Base-by-base conservation (phyloP, 2,888 invertebrate genomes). In the Scaptodrosophila latifasciaeformis region DNA sequence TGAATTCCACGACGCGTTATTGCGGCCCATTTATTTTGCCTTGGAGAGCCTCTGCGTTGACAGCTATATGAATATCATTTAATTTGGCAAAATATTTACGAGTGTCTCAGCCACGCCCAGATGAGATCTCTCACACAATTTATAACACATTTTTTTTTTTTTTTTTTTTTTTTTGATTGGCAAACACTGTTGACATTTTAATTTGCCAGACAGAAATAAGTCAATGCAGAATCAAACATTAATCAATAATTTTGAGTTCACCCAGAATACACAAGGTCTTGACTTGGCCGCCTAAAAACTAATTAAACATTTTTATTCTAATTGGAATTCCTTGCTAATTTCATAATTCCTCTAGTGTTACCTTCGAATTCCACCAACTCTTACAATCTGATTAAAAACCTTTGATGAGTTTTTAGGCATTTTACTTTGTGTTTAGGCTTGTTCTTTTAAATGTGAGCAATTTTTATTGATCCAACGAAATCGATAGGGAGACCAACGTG, bases 21-120 rank as follows among this genome's bases (percentile, higher is more conserved):
- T 29, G 44, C 15, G 43, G 35, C 59, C 49, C 53, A 70, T 51
- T 66, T 63, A 49, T 63, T 50, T 63, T 43, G 43, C 7, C 35
- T 1, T 12, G 35, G 24, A 27, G 24, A 17, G 24, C n/a, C 29
- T 24, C 29, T 3, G 18, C 54, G 76, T 62, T 60, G 75, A 75
- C 75, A 75, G 77, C 61, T 61, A 69, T 77, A 75, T 79, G 72
- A 65, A 76, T 70, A 70, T 67, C 74, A 70, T 70, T 77, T 70
- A 70, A 74, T 62, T 79, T 58, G 74, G 47, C 65, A 79, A 79
- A 72, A 79, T 79, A 75, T 75, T 79, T 75, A 75, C 76, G 75
- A 67, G 62, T 58, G 72, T 40, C 18, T 42, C 53, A 27, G 61
- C 45, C 76, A 71, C 78, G 78, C 78, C 72, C 78, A 70, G 39